phyloP scores from a whole-genome alignment of 2,888 invertebrate species.

The Mimas tiliae region DNA sequence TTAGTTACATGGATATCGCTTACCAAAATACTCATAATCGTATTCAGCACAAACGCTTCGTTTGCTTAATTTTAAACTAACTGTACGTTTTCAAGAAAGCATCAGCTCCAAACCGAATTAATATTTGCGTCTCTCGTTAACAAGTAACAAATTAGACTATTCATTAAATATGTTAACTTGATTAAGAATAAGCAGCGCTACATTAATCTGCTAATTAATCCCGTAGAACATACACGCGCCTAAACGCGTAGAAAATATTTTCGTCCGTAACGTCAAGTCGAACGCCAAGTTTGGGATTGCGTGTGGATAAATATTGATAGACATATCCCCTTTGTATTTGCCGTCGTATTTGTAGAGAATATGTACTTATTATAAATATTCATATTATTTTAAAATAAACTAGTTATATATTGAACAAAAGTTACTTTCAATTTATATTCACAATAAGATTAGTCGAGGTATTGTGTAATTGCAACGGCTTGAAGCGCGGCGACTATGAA shows the following conservation, averaged over 20 bases:
- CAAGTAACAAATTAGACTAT: conserved; percentile 47
- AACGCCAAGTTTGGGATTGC: conserved; percentile 10
- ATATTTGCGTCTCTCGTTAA: conserved; percentile 51
- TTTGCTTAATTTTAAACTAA: background rate
- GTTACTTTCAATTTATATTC: too few relatives aligned
- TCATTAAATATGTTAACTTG: conserved; percentile 45
- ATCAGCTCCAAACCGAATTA: conserved; percentile 44
- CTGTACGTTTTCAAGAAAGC: conserved; percentile 18
- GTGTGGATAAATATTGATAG: conserved; percentile 17
- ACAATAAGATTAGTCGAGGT: too few relatives aligned
- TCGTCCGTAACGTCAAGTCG: background rate
- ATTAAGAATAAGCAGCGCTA: conserved; percentile 41
- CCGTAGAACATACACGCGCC: conserved; percentile 9
- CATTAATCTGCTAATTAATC: conserved; percentile 30
- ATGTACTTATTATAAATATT: background rate
- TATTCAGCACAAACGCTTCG: background rate
- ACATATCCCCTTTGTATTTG: conserved; percentile 1
- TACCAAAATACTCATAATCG: background rate
- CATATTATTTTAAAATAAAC: background rate
- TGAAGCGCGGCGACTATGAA: too few relatives aligned
- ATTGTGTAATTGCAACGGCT: too few relatives aligned
- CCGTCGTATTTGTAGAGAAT: conserved; percentile 3
- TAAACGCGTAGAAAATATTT: background rate
- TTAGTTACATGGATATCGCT: background rate
- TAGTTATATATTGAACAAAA: too few relatives aligned